Evolutionary conservation across 92 coral and sea anemone species (phyloP).

Genomic region (Porites evermanni): DNA sequence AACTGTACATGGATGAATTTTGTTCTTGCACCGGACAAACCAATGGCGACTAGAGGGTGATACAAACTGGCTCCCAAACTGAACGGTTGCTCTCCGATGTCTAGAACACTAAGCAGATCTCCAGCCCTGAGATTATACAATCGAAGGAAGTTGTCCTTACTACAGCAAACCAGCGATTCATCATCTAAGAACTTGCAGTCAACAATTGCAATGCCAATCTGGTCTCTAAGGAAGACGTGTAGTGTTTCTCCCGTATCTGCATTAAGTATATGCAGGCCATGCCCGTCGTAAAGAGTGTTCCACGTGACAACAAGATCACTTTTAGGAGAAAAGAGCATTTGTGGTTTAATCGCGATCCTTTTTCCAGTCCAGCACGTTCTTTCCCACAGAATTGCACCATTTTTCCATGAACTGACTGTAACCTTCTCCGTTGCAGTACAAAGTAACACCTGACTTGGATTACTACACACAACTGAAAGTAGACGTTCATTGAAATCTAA

Average conservation of each 20-base stretch:
- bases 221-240: neutral
- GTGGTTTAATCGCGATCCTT: neutral
- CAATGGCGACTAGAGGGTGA: constrained; percentile 15
- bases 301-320: neutral
- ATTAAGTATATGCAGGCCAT: constrained; percentile 3
- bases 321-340: neutral
- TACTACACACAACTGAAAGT: neutral
- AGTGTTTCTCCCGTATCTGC: neutral
- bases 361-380: too few relatives aligned
- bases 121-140: constrained; percentile 9
- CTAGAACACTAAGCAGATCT: neutral
- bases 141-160: constrained; percentile 6
- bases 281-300: neutral
- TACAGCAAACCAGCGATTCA: constrained; percentile 10
- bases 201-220: neutral
- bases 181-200: constrained; percentile 15
- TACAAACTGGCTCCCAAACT: constrained; percentile 17
- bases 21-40: neutral
- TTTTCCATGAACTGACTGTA: too few relatives aligned
- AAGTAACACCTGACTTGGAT: neutral
- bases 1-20: constrained; percentile 4
- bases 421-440: too few relatives aligned
- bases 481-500: neutral
- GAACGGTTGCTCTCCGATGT: neutral
- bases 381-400: too few relatives aligned